Percentiles rank a stretch among this genome's conserved stretches.
These are phyloP conservation scores for Heliconius aoede DNA, from an alignment of 2,888 invertebrate genomes.

Conservation along the genomic window DNA sequence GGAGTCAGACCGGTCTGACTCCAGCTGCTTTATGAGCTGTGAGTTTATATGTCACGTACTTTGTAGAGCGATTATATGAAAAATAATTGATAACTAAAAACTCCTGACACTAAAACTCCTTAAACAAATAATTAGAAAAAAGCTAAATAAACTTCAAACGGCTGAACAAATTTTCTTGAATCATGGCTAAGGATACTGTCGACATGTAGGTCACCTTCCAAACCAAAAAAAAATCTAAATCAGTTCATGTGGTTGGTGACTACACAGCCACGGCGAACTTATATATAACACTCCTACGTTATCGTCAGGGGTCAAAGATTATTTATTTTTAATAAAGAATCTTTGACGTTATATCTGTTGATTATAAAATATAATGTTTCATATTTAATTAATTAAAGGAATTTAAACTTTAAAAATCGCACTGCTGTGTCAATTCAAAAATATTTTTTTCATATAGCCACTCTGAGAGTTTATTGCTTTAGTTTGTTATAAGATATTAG, in stretches of 20 bases:
- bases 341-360: neutral
- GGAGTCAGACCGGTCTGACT: slow-evolving; percentile 76
- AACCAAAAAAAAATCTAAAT: no score
- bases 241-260: no score
- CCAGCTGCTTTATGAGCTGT: slow-evolving; percentile 83
- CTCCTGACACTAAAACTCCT: no score
- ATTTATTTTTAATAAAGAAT: no score
- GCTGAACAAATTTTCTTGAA: no score
- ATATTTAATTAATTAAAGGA: neutral
- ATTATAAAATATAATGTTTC: neutral
- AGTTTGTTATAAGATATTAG: neutral
- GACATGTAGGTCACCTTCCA: no score
- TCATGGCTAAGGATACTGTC: no score
- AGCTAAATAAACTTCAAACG: no score
- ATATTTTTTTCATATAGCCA: slow-evolving; percentile 16
- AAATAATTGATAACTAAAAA: neutral
- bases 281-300: no score
- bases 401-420: neutral
- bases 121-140: no score
- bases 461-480: slow-evolving; percentile 38
- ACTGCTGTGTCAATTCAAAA: neutral
- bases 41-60: slow-evolving; percentile 58
- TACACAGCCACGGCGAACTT: no score
- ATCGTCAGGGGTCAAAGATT: no score
- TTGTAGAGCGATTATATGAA: slow-evolving; percentile 32